These are phyloP conservation scores for Aratinga solstitialis DNA, from an alignment of 2,797 vertebrate genomes.

Conservation along the genomic window DNA sequence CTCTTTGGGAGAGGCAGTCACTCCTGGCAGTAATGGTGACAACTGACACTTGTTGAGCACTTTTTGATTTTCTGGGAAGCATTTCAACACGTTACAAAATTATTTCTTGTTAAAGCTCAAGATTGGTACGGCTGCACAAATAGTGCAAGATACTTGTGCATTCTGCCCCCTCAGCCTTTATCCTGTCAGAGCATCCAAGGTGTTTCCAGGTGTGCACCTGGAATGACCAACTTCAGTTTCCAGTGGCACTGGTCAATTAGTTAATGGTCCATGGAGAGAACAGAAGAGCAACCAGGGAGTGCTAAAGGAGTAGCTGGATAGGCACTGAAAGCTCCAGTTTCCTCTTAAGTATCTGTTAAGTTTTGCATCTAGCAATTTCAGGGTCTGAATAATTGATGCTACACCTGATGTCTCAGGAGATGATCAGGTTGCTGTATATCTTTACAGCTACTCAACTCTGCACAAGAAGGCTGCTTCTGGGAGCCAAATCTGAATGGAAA, in stretches of 20 bases:
- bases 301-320: neutral
- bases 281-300: neutral
- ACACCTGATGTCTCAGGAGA: neutral
- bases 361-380: conserved; percentile 41
- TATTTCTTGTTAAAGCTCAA: neutral
- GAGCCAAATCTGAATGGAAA: neutral
- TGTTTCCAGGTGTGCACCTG: neutral
- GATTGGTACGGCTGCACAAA: neutral
- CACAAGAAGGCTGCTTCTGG: neutral
- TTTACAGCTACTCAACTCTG: neutral
- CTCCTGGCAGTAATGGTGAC: neutral
- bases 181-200: neutral
- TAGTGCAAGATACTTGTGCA: neutral
- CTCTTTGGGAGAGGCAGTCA: neutral
- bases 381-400: conserved; percentile 31
- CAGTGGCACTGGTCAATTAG: neutral
- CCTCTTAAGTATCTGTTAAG: neutral
- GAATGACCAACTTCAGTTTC: neutral
- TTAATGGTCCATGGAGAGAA: neutral
- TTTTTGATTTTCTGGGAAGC: neutral
- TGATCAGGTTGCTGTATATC: neutral
- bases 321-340: neutral
- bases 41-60: neutral
- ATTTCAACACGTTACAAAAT: neutral
- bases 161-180: neutral